phyloP scores from a whole-genome alignment of 2,888 invertebrate genomes.

The Urechis unicinctus region DNA sequence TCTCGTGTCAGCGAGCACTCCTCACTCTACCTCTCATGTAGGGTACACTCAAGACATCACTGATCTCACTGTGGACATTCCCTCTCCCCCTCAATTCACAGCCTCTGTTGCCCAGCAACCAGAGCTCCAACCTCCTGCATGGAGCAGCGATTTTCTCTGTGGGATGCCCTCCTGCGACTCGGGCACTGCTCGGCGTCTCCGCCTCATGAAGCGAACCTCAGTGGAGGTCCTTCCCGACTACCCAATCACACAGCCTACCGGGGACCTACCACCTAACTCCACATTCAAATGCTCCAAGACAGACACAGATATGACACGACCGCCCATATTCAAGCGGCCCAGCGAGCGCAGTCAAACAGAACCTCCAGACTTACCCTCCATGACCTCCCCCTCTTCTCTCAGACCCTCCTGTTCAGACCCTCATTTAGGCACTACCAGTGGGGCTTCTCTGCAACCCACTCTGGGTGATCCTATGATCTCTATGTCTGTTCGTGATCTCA shows the following conservation, averaged over 20 bases:
- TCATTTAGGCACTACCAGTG: slow-evolving; percentile 20
- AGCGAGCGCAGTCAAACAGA: too few species aligned
- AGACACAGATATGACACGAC: too few species aligned
- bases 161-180: too few species aligned
- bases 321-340: too few species aligned
- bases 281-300: neutral
- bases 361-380: neutral
- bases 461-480: slow-evolving; percentile 29
- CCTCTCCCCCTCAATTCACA: slow-evolving; percentile 12
- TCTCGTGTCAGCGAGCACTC: neutral
- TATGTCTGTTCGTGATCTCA: slow-evolving; percentile 14
- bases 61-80: slow-evolving; percentile 16
- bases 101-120: neutral
- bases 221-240: slow-evolving; percentile 20
- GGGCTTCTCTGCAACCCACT: neutral
- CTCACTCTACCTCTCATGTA: too few species aligned
- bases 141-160: too few species aligned
- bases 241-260: neutral
- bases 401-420: slow-evolving; percentile 35
- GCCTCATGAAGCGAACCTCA: slow-evolving; percentile 19
- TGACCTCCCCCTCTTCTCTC: neutral
- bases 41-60: too few species aligned
- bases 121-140: neutral
- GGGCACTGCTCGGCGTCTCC: neutral
- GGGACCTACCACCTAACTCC: neutral